Conservation (phyloP, 2,888 invertebrate genomes). For the Hirtodrosophila confusa region DNA sequence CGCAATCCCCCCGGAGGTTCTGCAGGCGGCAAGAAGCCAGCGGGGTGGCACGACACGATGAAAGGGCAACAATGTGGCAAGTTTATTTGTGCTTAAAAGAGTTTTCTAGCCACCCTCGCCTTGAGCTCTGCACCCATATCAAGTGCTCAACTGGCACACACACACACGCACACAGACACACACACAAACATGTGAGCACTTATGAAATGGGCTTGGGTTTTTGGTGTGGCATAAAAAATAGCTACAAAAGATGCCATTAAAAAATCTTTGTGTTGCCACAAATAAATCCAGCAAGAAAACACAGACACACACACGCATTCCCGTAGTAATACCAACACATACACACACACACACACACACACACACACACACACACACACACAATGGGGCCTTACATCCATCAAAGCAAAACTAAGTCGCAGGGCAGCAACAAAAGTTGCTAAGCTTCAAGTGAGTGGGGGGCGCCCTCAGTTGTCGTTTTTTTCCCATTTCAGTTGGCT, state of each 20-base stretch:
- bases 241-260: slow-evolving; percentile 79
- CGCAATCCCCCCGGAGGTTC: background rate
- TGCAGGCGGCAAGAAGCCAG: slow-evolving; percentile 24
- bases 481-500: slow-evolving; percentile 71
- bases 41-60: slow-evolving; percentile 29
- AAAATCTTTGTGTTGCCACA: slow-evolving; percentile 78
- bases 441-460: slow-evolving; percentile 48
- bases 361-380: slow-evolving; percentile 23
- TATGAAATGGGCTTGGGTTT: slow-evolving; percentile 61
- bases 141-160: slow-evolving; percentile 40
- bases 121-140: slow-evolving; percentile 54
- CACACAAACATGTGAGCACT: slow-evolving; percentile 42
- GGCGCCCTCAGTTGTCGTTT: slow-evolving; percentile 16
- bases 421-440: slow-evolving; percentile 69
- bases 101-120: slow-evolving; percentile 48
- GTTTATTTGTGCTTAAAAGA: slow-evolving; percentile 75
- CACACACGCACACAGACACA: slow-evolving; percentile 17
- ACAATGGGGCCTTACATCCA: slow-evolving; percentile 70
- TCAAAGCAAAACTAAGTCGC: slow-evolving; percentile 78
- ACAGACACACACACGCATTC: slow-evolving; percentile 32
- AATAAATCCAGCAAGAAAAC: slow-evolving; percentile 71
- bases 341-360: slow-evolving; percentile 2
- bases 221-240: slow-evolving; percentile 61
- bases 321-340: no score
- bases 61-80: slow-evolving; percentile 71